A percentile compares a stretch with the other conserved stretches of the same genome.
phyloP scores from a whole-genome alignment of 2,888 invertebrate species.

The Bellardia pandia region DNA sequence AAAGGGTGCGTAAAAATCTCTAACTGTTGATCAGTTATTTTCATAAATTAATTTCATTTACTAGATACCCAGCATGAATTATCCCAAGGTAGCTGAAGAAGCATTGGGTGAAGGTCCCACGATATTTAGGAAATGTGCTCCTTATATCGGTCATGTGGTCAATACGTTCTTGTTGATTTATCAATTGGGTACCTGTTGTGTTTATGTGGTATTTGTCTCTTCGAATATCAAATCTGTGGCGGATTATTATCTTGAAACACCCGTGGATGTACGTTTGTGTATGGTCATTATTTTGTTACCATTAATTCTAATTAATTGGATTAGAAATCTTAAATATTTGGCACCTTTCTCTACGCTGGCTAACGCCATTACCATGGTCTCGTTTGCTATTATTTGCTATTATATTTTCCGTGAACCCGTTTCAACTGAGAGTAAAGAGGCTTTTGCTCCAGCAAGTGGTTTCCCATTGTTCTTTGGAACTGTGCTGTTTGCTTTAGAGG shows the following conservation, averaged over 20 bases:
- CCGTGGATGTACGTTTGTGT: slow-evolving; percentile 86
- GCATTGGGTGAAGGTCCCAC: slow-evolving; percentile 91
- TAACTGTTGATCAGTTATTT: background rate
- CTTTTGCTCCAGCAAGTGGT: slow-evolving; percentile 87
- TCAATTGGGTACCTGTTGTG: slow-evolving; percentile 98
- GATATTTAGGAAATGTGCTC: slow-evolving; percentile 87
- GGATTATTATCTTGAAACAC: slow-evolving; percentile 85
- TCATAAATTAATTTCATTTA: background rate
- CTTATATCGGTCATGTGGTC: slow-evolving; percentile 88
- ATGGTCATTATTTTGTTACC: slow-evolving; percentile 91
- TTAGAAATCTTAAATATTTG: slow-evolving; percentile 92
- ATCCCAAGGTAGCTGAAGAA: slow-evolving; percentile 92
- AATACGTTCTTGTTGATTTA: slow-evolving; percentile 92
- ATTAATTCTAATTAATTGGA: slow-evolving; percentile 91
- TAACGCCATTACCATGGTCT: slow-evolving; percentile 92
- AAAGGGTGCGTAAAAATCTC: slow-evolving; percentile 79
- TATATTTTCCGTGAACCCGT: slow-evolving; percentile 91
- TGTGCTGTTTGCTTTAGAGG: slow-evolving; percentile 96
- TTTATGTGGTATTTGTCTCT: slow-evolving; percentile 97
- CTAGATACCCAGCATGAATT: slow-evolving; percentile 88
- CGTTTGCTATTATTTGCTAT: slow-evolving; percentile 93
- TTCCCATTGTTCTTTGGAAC: slow-evolving; percentile 98
- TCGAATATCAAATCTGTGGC: slow-evolving; percentile 91
- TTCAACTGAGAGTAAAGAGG: slow-evolving; percentile 86
- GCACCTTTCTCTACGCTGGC: slow-evolving; percentile 96